Percentiles rank a stretch among this genome's conserved stretches.
Evolutionary conservation across 2,888 invertebrate genomes (phyloP).

Genomic region (Melinaea menophilus): DNA sequence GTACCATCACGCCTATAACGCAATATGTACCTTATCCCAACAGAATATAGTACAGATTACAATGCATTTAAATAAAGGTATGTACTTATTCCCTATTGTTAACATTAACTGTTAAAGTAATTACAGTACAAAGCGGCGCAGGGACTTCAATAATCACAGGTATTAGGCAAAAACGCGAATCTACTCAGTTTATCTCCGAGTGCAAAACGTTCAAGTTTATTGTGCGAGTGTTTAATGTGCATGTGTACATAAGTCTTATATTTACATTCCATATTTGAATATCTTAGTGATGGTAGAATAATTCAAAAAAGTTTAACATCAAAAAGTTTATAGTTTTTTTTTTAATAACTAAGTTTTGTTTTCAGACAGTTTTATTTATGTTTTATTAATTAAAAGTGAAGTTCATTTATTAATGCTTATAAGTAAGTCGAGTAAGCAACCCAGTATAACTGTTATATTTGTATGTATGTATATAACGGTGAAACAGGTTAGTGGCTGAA

Average conservation of each 20-base stretch:
- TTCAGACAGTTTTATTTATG: no score
- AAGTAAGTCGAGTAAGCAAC: no score
- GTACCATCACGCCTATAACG: slow-evolving; percentile 17
- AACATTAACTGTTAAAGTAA: slow-evolving; percentile 63
- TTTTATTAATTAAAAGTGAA: no score
- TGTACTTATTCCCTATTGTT: slow-evolving; percentile 40
- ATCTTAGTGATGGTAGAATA: no score
- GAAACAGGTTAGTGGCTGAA: no score
- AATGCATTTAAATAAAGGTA: slow-evolving; percentile 10
- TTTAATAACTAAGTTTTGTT: no score
- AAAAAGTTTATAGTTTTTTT: no score
- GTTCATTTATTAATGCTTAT: no score
- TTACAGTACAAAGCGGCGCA: slow-evolving; percentile 59
- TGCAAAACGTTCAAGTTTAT: slow-evolving; percentile 40
- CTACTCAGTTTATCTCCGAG: slow-evolving; percentile 53
- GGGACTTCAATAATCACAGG: slow-evolving; percentile 65
- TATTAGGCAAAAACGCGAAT: slow-evolving; percentile 50
- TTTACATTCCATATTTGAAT: no score
- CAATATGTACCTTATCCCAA: slow-evolving; percentile 36
- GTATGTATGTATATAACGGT: no score
- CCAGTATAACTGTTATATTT: no score
- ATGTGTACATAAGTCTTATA: background rate
- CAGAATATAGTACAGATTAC: slow-evolving; percentile 31
- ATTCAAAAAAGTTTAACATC: no score
- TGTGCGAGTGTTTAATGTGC: slow-evolving; percentile 29